Conservation (phyloP, 2,888 invertebrate species). For the Drosophila eohydei region DNA sequence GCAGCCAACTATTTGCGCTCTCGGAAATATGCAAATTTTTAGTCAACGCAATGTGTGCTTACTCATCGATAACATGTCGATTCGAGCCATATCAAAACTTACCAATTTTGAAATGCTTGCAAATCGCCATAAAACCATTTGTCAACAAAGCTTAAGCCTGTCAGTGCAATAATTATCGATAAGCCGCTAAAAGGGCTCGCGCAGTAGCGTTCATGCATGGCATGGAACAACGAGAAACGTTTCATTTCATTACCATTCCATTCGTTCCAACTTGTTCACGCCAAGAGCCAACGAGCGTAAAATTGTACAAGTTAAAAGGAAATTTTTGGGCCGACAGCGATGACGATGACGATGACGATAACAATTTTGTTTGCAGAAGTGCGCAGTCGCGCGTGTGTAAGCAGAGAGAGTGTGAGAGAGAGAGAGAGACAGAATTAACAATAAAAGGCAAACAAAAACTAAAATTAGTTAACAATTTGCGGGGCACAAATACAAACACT, state of each 20-base stretch:
- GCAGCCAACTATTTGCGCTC: too few species aligned
- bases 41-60: neutral
- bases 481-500: constrained; percentile 8
- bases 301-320: constrained; percentile 68
- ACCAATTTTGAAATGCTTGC: too few species aligned
- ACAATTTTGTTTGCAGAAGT: constrained; percentile 20
- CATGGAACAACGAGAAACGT: constrained; percentile 7
- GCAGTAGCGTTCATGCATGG: constrained; percentile 11
- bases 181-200: neutral
- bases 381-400: constrained; percentile 68
- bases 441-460: constrained; percentile 21
- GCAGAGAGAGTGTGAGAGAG: constrained; percentile 9
- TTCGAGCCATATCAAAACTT: neutral
- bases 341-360: constrained; percentile 44
- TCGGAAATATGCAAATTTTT: neutral
- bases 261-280: constrained; percentile 45
- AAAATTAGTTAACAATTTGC: constrained; percentile 66
- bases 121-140: neutral
- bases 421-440: constrained; percentile 2
- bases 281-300: constrained; percentile 64
- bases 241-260: constrained; percentile 34
- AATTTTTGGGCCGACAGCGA: constrained; percentile 30
- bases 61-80: neutral
- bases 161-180: constrained; percentile 37
- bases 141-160: too few species aligned